Evolutionary conservation across 2,888 invertebrate genomes (phyloP), one percentile per base, ranked within the genome.

Genomic region (Dendrolimus pini): DNA sequence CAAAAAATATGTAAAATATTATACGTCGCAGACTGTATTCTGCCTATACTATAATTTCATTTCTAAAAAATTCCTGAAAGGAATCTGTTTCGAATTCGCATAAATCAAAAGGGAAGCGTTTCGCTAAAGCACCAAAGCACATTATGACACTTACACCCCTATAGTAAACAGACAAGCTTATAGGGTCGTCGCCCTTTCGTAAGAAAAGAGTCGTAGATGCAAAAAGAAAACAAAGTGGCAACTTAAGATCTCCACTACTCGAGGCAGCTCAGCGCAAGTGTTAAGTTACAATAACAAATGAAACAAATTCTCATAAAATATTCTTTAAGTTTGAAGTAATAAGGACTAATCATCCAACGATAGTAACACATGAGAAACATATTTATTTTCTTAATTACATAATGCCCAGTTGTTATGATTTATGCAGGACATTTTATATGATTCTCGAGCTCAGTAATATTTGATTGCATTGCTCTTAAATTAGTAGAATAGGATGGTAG

Each of bases 141-240:
- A 30, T 30, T 30, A 18, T 18, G 0, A 1, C 2, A 47, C 6
- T 47, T 12, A 55, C 81, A 85, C 59, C 85, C 84, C 80, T 84
- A 74, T 52, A 56, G 62, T 62, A 68, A 66, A 71, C 67, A 75
- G 63, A 72, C 68, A 71, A 67, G 69, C 71, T 70, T 63, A 60
- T 65, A 76, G 76, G 86, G 88, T 89, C 89, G 80, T 80, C 78
- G 87, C 64, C 83, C 89, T 30, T n/a, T n/a, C n/a, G n/a, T n/a
- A 30, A 80, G 58, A 61, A 66, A 70, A 84, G 82, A 77, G 77
- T 67, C 68, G 66, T 77, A 75, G 76, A 77, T 78, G 81, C 83
- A 81, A 83, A 86, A 87, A 86, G 82, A 89, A 85, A 88, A 86
- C 80, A 84, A 80, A 80, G 82, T 84, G 83, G 86, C 86, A 86